These are phyloP conservation scores for Ochotona curzoniae DNA, from an alignment of 2,113 vertebrate species.

Conservation along the genomic window DNA sequence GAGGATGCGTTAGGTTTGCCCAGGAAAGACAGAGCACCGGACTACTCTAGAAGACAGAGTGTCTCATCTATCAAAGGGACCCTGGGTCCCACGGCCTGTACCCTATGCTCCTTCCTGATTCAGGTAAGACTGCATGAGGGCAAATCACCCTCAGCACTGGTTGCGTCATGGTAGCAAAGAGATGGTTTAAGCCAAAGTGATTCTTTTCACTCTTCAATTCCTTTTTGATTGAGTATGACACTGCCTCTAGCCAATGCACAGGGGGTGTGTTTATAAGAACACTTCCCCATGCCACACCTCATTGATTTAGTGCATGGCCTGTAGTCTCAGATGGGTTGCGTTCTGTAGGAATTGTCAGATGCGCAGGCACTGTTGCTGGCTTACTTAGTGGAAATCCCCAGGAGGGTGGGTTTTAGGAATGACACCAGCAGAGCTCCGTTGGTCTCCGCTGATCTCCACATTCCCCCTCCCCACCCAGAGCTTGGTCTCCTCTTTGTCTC, in stretches of 20 bases:
- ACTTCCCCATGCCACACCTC: background rate
- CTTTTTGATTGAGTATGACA: rapidly evolving
- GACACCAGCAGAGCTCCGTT: background rate
- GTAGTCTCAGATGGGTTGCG: background rate
- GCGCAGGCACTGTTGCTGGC: background rate
- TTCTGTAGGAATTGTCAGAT: background rate
- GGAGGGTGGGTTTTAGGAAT: background rate
- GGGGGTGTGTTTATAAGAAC: background rate
- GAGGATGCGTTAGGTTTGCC: background rate
- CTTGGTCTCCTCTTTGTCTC: background rate
- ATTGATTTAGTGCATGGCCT: background rate
- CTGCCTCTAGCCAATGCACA: background rate
- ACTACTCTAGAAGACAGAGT: background rate
- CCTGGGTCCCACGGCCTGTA: too few relatives aligned
- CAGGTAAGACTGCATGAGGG: background rate
- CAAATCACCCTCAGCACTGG: background rate
- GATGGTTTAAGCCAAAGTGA: background rate
- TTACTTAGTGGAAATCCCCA: background rate
- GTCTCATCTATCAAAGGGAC: background rate
- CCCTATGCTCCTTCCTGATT: background rate
- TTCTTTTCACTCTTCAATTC: background rate
- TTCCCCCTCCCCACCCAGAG: background rate
- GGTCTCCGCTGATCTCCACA: background rate
- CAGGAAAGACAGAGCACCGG: background rate
- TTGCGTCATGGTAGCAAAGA: background rate